Conservation (phyloP, 2,113 vertebrate genomes). For the Ceratotherium simum region DNA sequence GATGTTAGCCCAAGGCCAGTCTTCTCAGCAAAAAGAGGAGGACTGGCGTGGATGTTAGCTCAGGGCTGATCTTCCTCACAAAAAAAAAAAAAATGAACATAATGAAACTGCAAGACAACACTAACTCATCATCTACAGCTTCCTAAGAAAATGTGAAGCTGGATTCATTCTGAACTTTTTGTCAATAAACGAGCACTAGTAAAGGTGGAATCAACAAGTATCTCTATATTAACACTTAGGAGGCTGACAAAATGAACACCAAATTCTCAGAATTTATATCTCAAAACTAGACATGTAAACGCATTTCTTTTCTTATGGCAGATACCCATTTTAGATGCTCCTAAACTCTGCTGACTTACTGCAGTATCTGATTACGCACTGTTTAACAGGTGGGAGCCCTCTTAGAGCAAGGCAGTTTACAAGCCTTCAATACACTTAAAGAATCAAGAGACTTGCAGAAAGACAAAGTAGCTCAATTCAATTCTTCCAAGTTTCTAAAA, state of each 20-base stretch:
- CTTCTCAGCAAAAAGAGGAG: too few species aligned
- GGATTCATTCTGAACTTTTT: not conserved
- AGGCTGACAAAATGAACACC: constrained; percentile 14
- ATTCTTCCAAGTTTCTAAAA: not conserved
- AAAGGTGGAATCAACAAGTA: not conserved
- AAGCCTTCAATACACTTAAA: not conserved
- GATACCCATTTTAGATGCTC: not conserved
- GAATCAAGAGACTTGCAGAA: not conserved
- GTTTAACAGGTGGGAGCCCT: not conserved
- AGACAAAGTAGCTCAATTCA: not conserved
- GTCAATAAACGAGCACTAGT: not conserved
- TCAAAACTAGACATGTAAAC: not conserved
- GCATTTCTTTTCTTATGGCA: not conserved
- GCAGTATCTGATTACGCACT: not conserved
- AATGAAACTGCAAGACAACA: not conserved
- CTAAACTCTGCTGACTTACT: not conserved
- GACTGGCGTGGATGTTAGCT: too few species aligned
- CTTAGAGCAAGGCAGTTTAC: not conserved
- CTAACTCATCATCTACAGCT: not conserved
- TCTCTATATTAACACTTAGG: not conserved
- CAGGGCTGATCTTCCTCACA: too few species aligned
- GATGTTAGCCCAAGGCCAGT: too few species aligned
- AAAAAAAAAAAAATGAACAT: not conserved
- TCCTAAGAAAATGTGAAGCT: not conserved
- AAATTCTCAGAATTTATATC: constrained; percentile 16